A percentile compares a stretch with the other conserved stretches of the same genome.
phyloP scores from a whole-genome alignment of 2,797 vertebrate species.

The Luscinia megarhynchos region DNA sequence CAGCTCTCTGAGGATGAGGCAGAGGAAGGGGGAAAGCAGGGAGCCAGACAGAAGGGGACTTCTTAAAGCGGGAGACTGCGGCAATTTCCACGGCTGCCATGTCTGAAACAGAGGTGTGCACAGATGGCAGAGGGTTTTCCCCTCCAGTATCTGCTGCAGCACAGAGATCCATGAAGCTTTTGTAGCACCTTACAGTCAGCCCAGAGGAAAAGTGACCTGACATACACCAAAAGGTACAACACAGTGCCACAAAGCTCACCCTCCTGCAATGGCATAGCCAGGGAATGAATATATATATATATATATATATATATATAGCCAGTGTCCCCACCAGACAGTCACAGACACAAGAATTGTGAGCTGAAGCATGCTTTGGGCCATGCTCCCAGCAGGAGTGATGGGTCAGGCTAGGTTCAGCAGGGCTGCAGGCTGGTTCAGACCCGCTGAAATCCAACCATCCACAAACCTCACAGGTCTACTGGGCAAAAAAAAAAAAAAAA shows the following conservation, averaged over 20 bases:
- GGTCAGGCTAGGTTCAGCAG: not conserved
- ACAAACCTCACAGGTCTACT: not conserved
- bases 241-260: not conserved
- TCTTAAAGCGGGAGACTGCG: no score
- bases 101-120: not conserved
- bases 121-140: not conserved
- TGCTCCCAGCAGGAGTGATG: not conserved
- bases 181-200: not conserved
- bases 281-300: not conserved
- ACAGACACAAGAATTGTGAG: accelerated
- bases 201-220: not conserved
- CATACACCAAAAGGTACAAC: accelerated
- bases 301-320: no score
- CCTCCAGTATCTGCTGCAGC: not conserved
- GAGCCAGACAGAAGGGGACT: not conserved
- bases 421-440: not conserved
- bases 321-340: not conserved
- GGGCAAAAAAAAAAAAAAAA: not conserved
- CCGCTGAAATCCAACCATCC: not conserved
- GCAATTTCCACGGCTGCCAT: not conserved
- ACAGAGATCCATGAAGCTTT: not conserved
- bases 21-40: not conserved
- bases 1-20: not conserved
- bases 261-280: not conserved
- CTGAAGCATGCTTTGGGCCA: not conserved